Base-by-base conservation (phyloP, 2,797 vertebrate genomes). In the Strix occidentalis region DNA sequence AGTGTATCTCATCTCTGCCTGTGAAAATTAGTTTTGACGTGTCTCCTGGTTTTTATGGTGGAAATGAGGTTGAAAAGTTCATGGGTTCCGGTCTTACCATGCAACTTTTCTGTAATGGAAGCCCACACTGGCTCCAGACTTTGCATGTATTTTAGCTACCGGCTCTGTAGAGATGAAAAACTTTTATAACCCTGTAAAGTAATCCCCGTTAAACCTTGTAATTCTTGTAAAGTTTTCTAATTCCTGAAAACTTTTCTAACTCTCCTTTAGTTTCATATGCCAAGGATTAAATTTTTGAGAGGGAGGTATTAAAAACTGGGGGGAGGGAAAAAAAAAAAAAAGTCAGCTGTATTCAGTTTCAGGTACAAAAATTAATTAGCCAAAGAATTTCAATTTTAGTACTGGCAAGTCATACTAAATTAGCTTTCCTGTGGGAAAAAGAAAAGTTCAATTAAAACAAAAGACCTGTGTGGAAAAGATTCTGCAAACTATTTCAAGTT, bases 301-400 rank as follows among this genome's bases (percentile, higher is more conserved):
- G 11, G 20, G 9, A 64, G 46, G 29, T 70, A 82, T 76, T 89
- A 89, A 91, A 87, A 89, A 54, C 15, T 35, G 7, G 25, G 10
- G 13, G 4, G 17, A 28, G 4, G 10, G 6, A 4, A 31, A 41
- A 41, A 41, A 41, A 4, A 72, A 13, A 26, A 57, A 13, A 45
- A 25, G 60, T 84, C 54, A 78, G 46, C 50, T 63, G 51, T 88
- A 41, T 77, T 93, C 77, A 84, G 39, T 94, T 90, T 92, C 88
- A 94, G 85, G 51, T 94, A 78, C 54, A 81, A 94, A 95, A 96
- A 95, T 80, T 95, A 90, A 95, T 96, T 96, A 96, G 81, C 69
- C 78, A 79, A 92, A 79, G 90, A 84, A 76, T 89, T 96, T 92
- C 76, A 87, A 91, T 96, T 89, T 96, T 92, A 23, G 0, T 82